phyloP scores from a whole-genome alignment of 2,797 vertebrate genomes.

The Dendrocincla fuliginosa region DNA sequence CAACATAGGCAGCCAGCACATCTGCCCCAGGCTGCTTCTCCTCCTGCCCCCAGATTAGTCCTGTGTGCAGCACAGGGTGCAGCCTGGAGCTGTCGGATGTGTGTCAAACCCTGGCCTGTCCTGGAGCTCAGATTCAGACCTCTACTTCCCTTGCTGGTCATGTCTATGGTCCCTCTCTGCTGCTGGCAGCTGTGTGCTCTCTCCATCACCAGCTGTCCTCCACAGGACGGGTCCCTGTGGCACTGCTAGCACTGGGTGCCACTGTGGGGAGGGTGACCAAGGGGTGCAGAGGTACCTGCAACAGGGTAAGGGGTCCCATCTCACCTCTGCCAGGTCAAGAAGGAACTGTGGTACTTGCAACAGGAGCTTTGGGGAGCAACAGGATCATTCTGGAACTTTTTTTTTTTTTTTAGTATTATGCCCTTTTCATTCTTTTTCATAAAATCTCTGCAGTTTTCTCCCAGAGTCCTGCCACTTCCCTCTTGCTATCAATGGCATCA shows the following conservation, averaged over 20 bases:
- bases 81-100: fast-evolving
- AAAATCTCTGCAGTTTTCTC: background rate
- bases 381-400: background rate
- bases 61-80: background rate
- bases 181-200: background rate
- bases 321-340: background rate
- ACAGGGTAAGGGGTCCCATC: background rate
- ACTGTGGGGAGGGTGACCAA: background rate
- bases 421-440: background rate
- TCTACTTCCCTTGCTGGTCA: background rate
- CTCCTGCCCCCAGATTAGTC: background rate
- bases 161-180: fast-evolving
- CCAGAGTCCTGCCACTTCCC: background rate
- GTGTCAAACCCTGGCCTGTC: background rate
- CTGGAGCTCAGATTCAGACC: background rate
- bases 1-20: background rate
- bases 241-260: background rate
- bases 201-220: background rate
- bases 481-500: background rate
- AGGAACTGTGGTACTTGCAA: background rate
- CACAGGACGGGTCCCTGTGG: fast-evolving
- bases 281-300: background rate
- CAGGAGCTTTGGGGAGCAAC: background rate
- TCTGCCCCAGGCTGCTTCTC: background rate
- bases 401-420: background rate